Evolutionary conservation across 2,113 vertebrate species (phyloP), one percentile per base, ranked within the genome.

Genomic region (Piaya cayana): DNA sequence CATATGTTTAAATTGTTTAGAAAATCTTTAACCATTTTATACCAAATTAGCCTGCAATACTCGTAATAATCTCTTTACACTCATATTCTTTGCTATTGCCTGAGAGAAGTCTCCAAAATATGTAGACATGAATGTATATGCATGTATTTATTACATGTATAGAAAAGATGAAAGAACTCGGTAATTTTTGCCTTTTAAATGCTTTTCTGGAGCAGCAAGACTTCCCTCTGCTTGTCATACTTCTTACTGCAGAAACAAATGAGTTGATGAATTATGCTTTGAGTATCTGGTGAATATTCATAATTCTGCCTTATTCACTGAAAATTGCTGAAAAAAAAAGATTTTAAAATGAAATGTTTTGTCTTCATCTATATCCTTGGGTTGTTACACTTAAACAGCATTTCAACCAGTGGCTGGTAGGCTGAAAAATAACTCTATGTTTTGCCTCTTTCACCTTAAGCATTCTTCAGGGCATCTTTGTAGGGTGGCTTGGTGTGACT

Each of bases 251-350:
- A 95, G 82, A 82, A 89, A 50, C 56, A 95, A 90, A 90, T 80
- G 21, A 79, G 21, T 59, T 92, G 78, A 96, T 96, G 83, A 81
- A 67, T 95, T 94, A 49, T 12, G 18, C 63, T 94, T 53, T n/a
- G 58, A 37, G 17, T 89, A 55, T 58, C 59, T 64, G 37, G 58
- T 89, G 47, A 87, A 89, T 86, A 81, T 69, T 80, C 79, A 87
- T 90, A 79, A 55, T 89, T 88, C 10, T 45, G 18, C 68, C 27
- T 93, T 92, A 90, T 42, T 64, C 49, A 53, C 25, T 56, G 43
- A 88, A 95, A 96, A 86, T 34, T 69, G 52, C n/a, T 60, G 39
- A 91, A 64, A 67, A 90, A 42, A 90, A 42, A 70, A 85, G 26
- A 39, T 1, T 21, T 79, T 88, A 56, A 90, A 86, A 69, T 60